Evolutionary conservation across 2,113 vertebrate genomes (phyloP), one percentile per base, ranked within the genome.

Genomic region (Aepyceros melampus): DNA sequence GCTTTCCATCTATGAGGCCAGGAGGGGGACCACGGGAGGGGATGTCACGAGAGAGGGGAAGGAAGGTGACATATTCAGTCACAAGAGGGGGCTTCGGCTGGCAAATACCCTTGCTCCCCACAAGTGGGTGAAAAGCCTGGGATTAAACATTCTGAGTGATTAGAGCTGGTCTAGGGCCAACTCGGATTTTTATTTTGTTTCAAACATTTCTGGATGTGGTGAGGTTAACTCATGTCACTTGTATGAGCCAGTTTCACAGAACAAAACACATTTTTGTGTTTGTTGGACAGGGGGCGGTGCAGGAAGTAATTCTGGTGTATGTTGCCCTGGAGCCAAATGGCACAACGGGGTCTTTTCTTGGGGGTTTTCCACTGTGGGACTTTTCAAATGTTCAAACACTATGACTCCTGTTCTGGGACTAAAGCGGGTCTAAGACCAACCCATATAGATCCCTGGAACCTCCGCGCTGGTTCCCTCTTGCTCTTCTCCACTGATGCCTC

Each of bases 301-400:
- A 96, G 96, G 96, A 97, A 96, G 21, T 76, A 74, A 45, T 95
- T 97, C 0, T 97, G 49, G 47, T 31, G 2, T 79, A 83, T 87
- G n/a, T 55, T 60, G 10, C 31, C 84, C 81, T 45, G 78, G 31
- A 29, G 88, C 33, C 60, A 94, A 27, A 94, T 45, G 19, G 91
- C 84, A 96, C 98, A 87, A 81, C 78, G 49, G 76, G 14, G 81
- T 53, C 91, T 97, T 95, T 96, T 74, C 92, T 74, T 51, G 76
- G 55, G 71, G 21, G 5, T 67, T 94, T 95, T 91, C 64, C 86
- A 86, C 33, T 60, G 11, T 67, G 64, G 67, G 43, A 76, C 43
- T 71, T 97, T 85, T 84, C 43, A 89, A 36, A 79, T 56, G 27
- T 67, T 90, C 43, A 88, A 93, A 95, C 33, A 83, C 43, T 33